A percentile compares a stretch with the other conserved stretches of the same genome.
Evolutionary conservation across 2,888 invertebrate species (phyloP).

Genomic region (Elysia crispata): DNA sequence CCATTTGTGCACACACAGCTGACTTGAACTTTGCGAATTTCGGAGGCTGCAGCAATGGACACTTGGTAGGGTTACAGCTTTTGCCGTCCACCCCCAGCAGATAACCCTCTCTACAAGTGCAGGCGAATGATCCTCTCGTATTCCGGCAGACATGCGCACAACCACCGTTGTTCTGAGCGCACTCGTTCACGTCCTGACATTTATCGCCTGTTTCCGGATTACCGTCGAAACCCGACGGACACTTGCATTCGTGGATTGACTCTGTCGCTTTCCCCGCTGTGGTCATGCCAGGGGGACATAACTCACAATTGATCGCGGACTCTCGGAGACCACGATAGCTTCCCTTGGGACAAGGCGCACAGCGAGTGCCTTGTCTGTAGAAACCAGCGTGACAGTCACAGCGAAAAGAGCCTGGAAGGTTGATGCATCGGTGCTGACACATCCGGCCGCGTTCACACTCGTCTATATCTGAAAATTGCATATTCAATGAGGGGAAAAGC

Average conservation of each 20-base stretch:
- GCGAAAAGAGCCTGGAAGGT: conserved; percentile 61
- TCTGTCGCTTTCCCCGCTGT: conserved; percentile 47
- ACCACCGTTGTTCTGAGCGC: conserved; percentile 43
- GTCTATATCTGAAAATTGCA: conserved; percentile 56
- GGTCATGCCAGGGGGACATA: conserved; percentile 55
- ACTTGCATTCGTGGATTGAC: conserved; percentile 55
- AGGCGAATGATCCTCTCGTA: conserved; percentile 55
- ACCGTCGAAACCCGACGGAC: conserved; percentile 56
- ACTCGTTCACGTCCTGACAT: conserved; percentile 57
- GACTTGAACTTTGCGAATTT: conserved; percentile 34
- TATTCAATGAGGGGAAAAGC: too few relatives aligned
- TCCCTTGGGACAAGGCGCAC: conserved; percentile 53
- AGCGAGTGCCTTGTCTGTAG: conserved; percentile 40
- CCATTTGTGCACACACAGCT: conserved; percentile 22
- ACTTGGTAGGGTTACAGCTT: conserved; percentile 48
- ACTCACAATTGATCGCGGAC: conserved; percentile 47
- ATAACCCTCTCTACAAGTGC: conserved; percentile 57
- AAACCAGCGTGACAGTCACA: conserved; percentile 68
- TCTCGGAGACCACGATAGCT: conserved; percentile 53
- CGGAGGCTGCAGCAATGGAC: conserved; percentile 37
- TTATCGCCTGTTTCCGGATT: conserved; percentile 48
- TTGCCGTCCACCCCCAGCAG: conserved; percentile 46
- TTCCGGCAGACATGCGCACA: conserved; percentile 58
- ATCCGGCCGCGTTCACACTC: conserved; percentile 56
- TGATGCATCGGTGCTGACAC: conserved; percentile 64